Percentiles rank a stretch among this genome's conserved stretches.
These are phyloP conservation scores for Cyclophora albipunctata DNA, from an alignment of 2,888 invertebrate species.

Conservation along the genomic window DNA sequence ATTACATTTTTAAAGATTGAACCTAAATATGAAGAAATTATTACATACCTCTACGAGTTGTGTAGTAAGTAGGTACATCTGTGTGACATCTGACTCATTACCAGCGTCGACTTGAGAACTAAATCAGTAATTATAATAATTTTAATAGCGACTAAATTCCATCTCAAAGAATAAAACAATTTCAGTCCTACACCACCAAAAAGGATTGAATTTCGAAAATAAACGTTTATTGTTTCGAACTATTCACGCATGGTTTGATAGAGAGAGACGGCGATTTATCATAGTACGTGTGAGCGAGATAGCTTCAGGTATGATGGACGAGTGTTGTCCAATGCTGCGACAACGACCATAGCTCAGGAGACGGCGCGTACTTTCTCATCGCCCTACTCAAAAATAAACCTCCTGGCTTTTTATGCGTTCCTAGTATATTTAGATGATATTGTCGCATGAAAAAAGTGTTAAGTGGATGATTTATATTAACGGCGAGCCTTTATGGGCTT, in stretches of 20 bases:
- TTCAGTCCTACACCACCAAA: slow-evolving; percentile 17
- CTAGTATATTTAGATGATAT: slow-evolving; percentile 66
- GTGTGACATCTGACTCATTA: too few relatives aligned
- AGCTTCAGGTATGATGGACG: slow-evolving; percentile 57
- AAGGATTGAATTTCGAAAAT: slow-evolving; percentile 53
- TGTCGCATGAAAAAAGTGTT: slow-evolving; percentile 69
- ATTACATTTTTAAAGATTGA: too few relatives aligned
- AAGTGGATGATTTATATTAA: slow-evolving; percentile 74
- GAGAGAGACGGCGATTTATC: slow-evolving; percentile 26
- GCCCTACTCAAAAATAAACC: slow-evolving; percentile 64
- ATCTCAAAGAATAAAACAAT: slow-evolving; percentile 24
- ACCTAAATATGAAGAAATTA: too few relatives aligned
- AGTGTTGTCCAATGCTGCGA: slow-evolving; percentile 51
- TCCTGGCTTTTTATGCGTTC: slow-evolving; percentile 61
- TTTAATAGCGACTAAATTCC: too few relatives aligned
- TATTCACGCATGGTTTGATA: slow-evolving; percentile 49
- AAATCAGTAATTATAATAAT: slow-evolving; percentile 12
- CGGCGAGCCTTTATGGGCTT: slow-evolving; percentile 61
- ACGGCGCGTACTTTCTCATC: slow-evolving; percentile 68
- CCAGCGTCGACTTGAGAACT: slow-evolving; percentile 5
- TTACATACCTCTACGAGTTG: too few relatives aligned
- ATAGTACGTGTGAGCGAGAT: slow-evolving; percentile 34
- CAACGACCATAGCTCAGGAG: slow-evolving; percentile 60
- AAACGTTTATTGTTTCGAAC: slow-evolving; percentile 61
- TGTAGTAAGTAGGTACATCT: too few relatives aligned